phyloP scores from a whole-genome alignment of 2,888 invertebrate genomes.

The Stegophylla sp. region DNA sequence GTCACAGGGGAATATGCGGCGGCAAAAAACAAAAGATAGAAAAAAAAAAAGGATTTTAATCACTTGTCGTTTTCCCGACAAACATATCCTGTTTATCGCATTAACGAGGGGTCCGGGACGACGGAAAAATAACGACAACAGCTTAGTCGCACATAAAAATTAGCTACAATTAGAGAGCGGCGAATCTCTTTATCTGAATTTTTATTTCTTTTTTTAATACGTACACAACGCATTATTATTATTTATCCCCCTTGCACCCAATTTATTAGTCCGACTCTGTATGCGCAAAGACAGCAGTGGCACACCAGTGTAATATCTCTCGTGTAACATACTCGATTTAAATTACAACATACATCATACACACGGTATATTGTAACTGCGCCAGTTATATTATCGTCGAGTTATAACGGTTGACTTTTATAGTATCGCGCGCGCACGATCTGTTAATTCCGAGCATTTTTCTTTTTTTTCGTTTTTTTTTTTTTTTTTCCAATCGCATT shows the following conservation, averaged over 20 bases:
- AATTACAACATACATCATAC: too few relatives aligned
- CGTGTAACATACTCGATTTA: too few relatives aligned
- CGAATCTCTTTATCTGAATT: constrained; percentile 2
- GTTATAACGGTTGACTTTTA: constrained; percentile 12
- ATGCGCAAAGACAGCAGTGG: too few relatives aligned
- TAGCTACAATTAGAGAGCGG: neutral
- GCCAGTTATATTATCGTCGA: neutral
- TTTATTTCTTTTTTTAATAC: neutral
- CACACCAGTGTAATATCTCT: too few relatives aligned
- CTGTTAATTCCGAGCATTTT: too few relatives aligned
- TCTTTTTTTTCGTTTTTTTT: neutral
- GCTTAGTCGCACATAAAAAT: constrained; percentile 3
- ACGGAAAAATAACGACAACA: constrained; percentile 25
- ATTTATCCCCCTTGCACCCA: neutral
- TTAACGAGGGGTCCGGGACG: neutral
- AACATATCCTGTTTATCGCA: constrained; percentile 1
- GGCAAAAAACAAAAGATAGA: neutral
- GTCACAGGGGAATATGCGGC: neutral
- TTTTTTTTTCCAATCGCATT: neutral
- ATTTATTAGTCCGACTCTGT: too few relatives aligned
- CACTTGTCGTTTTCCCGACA: neutral
- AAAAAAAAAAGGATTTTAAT: constrained; percentile 13
- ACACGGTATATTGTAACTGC: neutral
- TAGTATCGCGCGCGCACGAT: too few relatives aligned
- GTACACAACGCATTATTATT: neutral